Base-by-base conservation (phyloP, 2,113 vertebrate species). In the Pteruthius melanotis region DNA sequence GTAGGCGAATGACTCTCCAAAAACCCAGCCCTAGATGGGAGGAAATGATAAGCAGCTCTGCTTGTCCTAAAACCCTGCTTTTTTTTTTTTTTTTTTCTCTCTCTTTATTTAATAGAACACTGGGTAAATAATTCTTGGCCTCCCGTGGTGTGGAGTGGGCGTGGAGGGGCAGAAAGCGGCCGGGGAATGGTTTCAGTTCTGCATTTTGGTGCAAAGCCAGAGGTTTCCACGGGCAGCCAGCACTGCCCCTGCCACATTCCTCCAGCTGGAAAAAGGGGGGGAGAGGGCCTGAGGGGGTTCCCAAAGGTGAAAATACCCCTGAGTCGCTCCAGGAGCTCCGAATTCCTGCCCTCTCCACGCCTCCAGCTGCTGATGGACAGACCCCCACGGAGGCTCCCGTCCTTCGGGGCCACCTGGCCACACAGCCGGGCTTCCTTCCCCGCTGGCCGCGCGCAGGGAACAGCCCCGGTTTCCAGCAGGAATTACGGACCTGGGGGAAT, bases 11-110 rank as follows among this genome's bases (percentile, higher is more conserved):
- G 76, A 70, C 56, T 95, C 79, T 93, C 82, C 23, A 63, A 40
- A 40, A 88, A 74, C 91, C 89, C 96, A 94, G 27, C 60, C 87
- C 92, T 57, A 74, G 97, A 72, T 87, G 8, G 52, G 39, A 95
- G 81, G 92, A 77, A 84, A 37, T 1, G 86, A 87, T 94, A 96
- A 72, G 78, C 8, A 6, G n/a, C 31, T 66, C 50, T 71, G 63
- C 83, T 70, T 56, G 68, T 63, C 83, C 78, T 26, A 28, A 78
- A 49, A 47, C n/a, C 6, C 42, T 6, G 44, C 26, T 35, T 42
- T 39, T 57, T 9, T 26, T 40, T 9, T 26, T 40, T 40, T 40
- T 42, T 42, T 42, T 13, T 13, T 19, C 9, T 9, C 16, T 49
- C 60, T 49, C 17, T 49, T 69, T 42, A 47, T 61, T 83, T 78